Evolutionary conservation across 2,113 vertebrate species (phyloP).

Genomic region (Larimichthys polyactis): DNA sequence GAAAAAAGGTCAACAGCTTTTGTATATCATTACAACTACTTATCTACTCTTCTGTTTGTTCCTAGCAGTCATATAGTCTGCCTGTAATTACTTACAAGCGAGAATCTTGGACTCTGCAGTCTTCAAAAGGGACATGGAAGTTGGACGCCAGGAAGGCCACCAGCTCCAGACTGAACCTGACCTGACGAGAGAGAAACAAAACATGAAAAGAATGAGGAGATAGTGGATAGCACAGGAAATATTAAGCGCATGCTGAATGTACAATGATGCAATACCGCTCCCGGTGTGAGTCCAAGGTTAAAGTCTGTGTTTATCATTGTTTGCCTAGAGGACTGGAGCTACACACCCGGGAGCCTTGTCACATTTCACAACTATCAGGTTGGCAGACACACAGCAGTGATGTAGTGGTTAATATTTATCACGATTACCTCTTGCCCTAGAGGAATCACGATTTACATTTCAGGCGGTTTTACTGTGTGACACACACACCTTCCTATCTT

Average conservation of each 20-base stretch:
- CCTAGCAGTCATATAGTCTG: constrained; percentile 8
- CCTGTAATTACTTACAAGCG: constrained; percentile 83
- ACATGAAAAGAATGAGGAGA: background rate
- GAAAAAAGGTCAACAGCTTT: background rate
- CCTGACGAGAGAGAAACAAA: constrained; percentile 68
- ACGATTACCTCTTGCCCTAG: background rate
- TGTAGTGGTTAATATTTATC: background rate
- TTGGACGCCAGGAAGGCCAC: constrained; percentile 92
- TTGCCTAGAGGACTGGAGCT: background rate
- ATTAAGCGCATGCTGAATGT: background rate
- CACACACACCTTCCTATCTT: background rate
- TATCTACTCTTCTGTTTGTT: background rate
- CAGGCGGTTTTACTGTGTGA: background rate
- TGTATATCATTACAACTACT: background rate
- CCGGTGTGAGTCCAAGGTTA: background rate
- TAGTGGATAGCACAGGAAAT: background rate
- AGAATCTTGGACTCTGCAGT: constrained; percentile 91
- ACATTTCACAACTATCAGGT: constrained; percentile 20
- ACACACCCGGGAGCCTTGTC: constrained; percentile 32
- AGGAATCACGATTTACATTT: background rate
- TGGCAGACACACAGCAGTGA: background rate
- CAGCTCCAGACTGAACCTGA: constrained; percentile 86
- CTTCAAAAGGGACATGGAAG: constrained; percentile 93
- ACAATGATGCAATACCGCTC: background rate
- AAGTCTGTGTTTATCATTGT: constrained; percentile 17